Base-by-base conservation (phyloP, 1,140 invertebrate genomes). In the Polypedilum pembai region DNA sequence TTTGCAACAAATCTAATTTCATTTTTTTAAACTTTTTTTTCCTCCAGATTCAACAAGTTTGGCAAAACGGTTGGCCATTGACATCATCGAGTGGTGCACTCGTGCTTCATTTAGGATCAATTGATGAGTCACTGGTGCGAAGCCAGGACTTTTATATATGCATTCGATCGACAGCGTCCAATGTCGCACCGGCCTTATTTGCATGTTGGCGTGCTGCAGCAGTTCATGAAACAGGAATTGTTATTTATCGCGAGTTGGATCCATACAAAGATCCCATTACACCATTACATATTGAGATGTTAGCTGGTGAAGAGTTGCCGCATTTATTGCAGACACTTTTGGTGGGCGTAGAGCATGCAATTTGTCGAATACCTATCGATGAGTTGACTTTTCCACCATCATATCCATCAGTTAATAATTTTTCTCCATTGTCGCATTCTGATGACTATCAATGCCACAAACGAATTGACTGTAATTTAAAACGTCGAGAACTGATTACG, bases 321-420 rank as follows among this genome's bases (percentile, higher is more conserved):
- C 85, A 86, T 75, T 82, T 89, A 75, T 83, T 90, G 74, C 85
- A 87, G 76, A 87, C 85, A 77, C 83, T 90, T 24, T 80, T 90
- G 63, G 86, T 90, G 20, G 87, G 86, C 73, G 87, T 89, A 21
- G 88, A 90, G 79, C 85, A 86, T n/a, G 87, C 86, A 75, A 88
- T 90, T 76, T 87, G 88, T 78, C 83, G 88, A 40, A 85, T 89
- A 41, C 88, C 88, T 33, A 78, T 89, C 24, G 88, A 89, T 79
- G 87, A 89, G 77, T 79, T 90, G 65, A 84, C 86, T 69, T 88
- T 88, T 79, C 87, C 87, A 73, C 73, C 33, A 40, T 18, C n/a
- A 4, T 17, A 21, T 10, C 40, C 20, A 8, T 20, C 12, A 33
- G 24, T 33, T 33, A 5, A 33, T 33, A 33, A 33, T 33, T 33